Percentiles rank a stretch among this genome's conserved stretches.
Conservation (phyloP, 2,113 vertebrate species). For the Misgurnus anguillicaudatus region DNA sequence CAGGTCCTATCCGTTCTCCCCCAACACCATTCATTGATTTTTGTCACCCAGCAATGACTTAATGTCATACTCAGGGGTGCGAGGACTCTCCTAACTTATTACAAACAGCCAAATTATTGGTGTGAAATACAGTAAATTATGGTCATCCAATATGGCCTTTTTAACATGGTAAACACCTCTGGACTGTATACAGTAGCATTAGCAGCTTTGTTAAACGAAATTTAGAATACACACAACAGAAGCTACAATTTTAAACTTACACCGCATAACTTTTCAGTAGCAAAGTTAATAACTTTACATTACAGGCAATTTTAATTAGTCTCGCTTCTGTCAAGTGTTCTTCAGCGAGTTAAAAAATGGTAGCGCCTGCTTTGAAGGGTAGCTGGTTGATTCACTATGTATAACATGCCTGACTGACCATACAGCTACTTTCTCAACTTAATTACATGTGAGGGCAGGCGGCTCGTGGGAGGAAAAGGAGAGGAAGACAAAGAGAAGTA, state of each 20-base stretch:
- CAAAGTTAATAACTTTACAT: neutral
- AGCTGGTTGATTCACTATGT: neutral
- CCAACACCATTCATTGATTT: neutral
- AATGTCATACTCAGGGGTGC: constrained; percentile 12
- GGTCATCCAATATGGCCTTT: too few species aligned
- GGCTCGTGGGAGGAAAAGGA: constrained; percentile 21
- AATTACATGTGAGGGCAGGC: constrained; percentile 28
- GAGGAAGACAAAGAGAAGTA: constrained; percentile 2
- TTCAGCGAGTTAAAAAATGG: neutral
- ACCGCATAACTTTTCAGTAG: neutral
- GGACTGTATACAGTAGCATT: too few species aligned
- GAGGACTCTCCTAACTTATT: constrained; percentile 1
- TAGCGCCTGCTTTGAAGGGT: neutral
- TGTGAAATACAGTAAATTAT: neutral
- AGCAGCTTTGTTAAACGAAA: too few species aligned
- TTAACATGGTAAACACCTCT: too few species aligned
- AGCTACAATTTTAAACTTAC: neutral
- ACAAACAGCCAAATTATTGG: neutral
- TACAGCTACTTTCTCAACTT: constrained; percentile 3
- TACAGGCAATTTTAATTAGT: neutral
- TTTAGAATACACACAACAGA: neutral
- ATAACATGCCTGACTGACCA: constrained; percentile 4
- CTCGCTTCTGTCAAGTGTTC: neutral
- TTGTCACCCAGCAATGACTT: neutral
- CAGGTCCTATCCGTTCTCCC: constrained; percentile 9